Percentiles rank a stretch among this genome's conserved stretches.
These are phyloP conservation scores for Vicugna pacos DNA, from an alignment of 2,113 vertebrate genomes.

Conservation along the genomic window DNA sequence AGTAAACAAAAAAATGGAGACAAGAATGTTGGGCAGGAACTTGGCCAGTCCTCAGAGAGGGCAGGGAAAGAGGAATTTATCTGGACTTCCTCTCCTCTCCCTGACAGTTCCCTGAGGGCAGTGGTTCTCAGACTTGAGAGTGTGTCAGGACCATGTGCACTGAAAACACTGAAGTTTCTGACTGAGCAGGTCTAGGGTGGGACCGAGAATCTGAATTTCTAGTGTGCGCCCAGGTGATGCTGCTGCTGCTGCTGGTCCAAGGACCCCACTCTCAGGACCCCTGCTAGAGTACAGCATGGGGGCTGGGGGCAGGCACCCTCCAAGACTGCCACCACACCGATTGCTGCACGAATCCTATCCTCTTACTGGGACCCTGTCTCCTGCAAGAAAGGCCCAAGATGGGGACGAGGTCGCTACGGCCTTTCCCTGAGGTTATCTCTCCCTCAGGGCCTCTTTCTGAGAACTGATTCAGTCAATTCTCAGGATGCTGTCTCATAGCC, in stretches of 20 bases:
- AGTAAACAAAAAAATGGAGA: neutral
- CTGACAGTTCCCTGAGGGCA: neutral
- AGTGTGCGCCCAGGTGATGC: neutral
- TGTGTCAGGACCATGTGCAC: neutral
- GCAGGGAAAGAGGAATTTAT: neutral
- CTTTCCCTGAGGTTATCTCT: neutral
- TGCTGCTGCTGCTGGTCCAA: too few species aligned
- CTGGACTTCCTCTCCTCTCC: neutral
- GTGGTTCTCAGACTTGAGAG: neutral
- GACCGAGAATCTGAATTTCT: neutral
- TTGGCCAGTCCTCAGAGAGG: neutral
- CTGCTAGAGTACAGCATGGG: fast-evolving
- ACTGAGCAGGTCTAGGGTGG: neutral
- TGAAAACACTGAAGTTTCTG: neutral
- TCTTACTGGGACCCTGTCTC: neutral
- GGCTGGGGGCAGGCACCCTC: too few species aligned
- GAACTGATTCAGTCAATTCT: neutral
- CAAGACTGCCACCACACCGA: neutral
- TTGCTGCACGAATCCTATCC: neutral
- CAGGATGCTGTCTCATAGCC: neutral
- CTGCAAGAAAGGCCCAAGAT: neutral
- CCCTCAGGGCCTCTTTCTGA: neutral
- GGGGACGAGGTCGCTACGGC: neutral
- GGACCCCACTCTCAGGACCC: neutral
- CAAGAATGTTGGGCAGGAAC: neutral